Evolutionary conservation across 2,888 invertebrate genomes (phyloP).

Genomic region (Aethes cnicana): DNA sequence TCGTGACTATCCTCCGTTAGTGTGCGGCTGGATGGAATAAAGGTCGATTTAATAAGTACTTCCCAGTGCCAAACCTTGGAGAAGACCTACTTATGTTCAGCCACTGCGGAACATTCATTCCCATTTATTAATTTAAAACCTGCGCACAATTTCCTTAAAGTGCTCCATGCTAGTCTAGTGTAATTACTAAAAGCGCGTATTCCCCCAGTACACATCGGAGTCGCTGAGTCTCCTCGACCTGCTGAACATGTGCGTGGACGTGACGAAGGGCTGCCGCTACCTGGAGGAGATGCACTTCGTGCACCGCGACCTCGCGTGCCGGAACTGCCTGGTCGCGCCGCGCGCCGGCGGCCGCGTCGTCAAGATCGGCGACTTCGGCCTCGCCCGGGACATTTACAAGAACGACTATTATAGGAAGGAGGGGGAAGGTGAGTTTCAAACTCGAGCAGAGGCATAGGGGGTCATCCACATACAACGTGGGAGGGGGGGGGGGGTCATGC

Average conservation of each 20-base stretch:
- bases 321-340: constrained; percentile 96
- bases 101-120: too few species aligned
- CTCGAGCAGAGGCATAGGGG: too few species aligned
- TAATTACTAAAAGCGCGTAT: too few species aligned
- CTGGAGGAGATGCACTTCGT: constrained; percentile 98
- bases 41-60: background rate
- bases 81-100: too few species aligned
- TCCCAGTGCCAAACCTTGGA: background rate
- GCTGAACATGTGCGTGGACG: constrained; percentile 96
- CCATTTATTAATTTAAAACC: too few species aligned
- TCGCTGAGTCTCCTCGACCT: constrained; percentile 91
- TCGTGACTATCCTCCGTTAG: too few species aligned
- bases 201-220: constrained; percentile 82
- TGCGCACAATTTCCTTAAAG: too few species aligned
- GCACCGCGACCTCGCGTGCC: constrained; percentile 96
- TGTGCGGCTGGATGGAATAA: too few species aligned
- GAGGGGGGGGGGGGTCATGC: too few species aligned
- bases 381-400: constrained; percentile 97
- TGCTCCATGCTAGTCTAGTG: too few species aligned
- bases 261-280: constrained; percentile 96
- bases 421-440: constrained; percentile 86
- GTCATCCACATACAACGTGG: too few species aligned
- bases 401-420: constrained; percentile 99
- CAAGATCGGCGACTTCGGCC: constrained; percentile 98
- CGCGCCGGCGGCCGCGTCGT: constrained; percentile 88